Percentiles rank a stretch among this genome's conserved stretches.
Conservation (phyloP, 2,888 invertebrate genomes). For the Lymantria dispar region DNA sequence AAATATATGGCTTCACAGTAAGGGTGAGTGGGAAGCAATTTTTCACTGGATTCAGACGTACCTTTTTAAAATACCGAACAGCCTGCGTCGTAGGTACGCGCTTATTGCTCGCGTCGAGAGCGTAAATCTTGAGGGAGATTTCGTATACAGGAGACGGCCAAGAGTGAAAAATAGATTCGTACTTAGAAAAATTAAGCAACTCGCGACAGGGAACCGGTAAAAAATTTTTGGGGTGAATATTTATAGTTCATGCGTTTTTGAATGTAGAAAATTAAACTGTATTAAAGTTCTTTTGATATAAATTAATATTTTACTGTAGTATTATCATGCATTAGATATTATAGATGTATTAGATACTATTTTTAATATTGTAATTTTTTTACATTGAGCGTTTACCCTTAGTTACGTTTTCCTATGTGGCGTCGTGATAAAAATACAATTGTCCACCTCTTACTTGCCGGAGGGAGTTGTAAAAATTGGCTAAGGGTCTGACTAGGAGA, state of each 20-base stretch:
- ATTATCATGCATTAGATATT: too few relatives aligned
- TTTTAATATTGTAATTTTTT: too few relatives aligned
- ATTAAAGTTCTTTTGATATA: too few relatives aligned
- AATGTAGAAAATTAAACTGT: too few relatives aligned
- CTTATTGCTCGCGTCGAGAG: conserved; percentile 69
- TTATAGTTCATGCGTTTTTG: conserved; percentile 11
- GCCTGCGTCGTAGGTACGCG: conserved; percentile 55
- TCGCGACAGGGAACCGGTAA: conserved; percentile 34
- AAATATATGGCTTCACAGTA: conserved; percentile 61
- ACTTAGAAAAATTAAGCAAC: conserved; percentile 72
- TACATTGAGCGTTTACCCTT: too few relatives aligned
- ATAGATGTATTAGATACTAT: too few relatives aligned
- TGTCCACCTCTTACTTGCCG: too few relatives aligned
- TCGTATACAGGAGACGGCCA: conserved; percentile 50
- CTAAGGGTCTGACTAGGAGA: too few relatives aligned
- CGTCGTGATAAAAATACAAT: too few relatives aligned
- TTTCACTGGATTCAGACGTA: conserved; percentile 72
- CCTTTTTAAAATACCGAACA: conserved; percentile 75
- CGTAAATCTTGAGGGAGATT: conserved; percentile 70
- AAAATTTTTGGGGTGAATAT: conserved; percentile 28
- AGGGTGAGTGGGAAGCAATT: conserved; percentile 65
- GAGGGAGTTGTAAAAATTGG: too few relatives aligned
- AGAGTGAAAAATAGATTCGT: conserved; percentile 71
- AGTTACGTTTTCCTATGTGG: too few relatives aligned
- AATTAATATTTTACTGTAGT: too few relatives aligned